A percentile compares a stretch with the other conserved stretches of the same genome.
Conservation (phyloP, 2,888 invertebrate species). For the Ctena decussata region DNA sequence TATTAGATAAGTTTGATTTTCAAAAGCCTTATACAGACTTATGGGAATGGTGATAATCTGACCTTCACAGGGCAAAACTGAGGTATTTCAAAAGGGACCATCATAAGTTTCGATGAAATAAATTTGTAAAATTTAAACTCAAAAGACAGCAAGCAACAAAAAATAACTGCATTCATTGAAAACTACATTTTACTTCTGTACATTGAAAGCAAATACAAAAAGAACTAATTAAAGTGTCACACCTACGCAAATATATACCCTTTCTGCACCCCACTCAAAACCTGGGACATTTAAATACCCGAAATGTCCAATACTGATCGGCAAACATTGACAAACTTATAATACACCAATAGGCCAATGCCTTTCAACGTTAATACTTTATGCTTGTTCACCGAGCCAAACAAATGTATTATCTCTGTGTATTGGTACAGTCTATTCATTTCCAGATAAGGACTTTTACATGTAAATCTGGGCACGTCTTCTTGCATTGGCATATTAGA, state of each 20-base stretch:
- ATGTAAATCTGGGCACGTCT: too few species aligned
- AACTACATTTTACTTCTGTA: too few species aligned
- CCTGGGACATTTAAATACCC: conserved; percentile 1
- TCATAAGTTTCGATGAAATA: not conserved
- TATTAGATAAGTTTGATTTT: not conserved
- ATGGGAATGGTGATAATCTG: not conserved
- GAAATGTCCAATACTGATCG: not conserved
- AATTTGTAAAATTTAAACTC: too few species aligned
- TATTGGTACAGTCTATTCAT: too few species aligned
- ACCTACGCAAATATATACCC: not conserved
- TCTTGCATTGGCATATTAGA: too few species aligned
- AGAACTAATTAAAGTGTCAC: too few species aligned
- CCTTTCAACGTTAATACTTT: not conserved
- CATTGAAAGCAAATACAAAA: too few species aligned
- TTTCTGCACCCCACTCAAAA: not conserved
- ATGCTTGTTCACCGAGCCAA: conserved; percentile 1
- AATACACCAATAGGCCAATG: not conserved
- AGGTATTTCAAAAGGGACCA: not conserved
- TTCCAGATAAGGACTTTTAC: too few species aligned
- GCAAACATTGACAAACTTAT: not conserved
- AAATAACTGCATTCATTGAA: too few species aligned
- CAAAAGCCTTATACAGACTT: not conserved
- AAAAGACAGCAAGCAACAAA: too few species aligned
- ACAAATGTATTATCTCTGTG: too few species aligned
- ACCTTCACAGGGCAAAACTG: not conserved